Conservation (phyloP, 2,888 invertebrate species). For the Cosmorhoe ocellata region DNA sequence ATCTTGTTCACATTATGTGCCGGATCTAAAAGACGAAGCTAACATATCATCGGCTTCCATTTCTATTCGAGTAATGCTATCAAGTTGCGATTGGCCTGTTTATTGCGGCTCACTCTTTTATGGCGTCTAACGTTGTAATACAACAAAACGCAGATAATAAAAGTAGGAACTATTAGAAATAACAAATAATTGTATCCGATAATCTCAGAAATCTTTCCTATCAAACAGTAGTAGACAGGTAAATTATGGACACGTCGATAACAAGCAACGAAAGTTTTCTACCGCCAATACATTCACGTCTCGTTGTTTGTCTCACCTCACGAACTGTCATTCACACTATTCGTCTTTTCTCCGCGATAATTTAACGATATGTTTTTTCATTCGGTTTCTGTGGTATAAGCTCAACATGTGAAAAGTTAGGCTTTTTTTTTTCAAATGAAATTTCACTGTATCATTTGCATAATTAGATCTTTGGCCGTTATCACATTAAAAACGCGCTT, state of each 20-base stretch:
- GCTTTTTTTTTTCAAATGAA: no score
- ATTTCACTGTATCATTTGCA: no score
- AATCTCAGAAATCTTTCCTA: no score
- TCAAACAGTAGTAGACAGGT: not conserved
- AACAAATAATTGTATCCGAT: no score
- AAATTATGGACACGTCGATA: slow-evolving; percentile 13
- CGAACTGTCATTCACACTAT: slow-evolving; percentile 51
- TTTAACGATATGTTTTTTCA: slow-evolving; percentile 46
- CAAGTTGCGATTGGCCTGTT: slow-evolving; percentile 10
- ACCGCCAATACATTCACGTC: slow-evolving; percentile 14
- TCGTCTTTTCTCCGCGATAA: slow-evolving; percentile 40
- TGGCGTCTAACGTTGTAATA: no score
- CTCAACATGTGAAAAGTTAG: no score
- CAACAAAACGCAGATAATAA: no score
- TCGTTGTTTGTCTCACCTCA: slow-evolving; percentile 38
- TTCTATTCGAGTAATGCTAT: slow-evolving; percentile 18
- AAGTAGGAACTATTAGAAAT: no score
- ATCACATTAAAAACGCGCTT: no score
- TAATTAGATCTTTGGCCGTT: no score
- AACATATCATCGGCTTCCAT: slow-evolving; percentile 31
- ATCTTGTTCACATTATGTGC: no score
- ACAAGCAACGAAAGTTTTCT: slow-evolving; percentile 13
- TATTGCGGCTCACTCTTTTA: no score
- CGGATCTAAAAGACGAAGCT: slow-evolving; percentile 8
- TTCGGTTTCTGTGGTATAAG: slow-evolving; percentile 18